A percentile compares a stretch with the other conserved stretches of the same genome.
These are phyloP conservation scores for Hydropsyche betteni DNA, from an alignment of 2,888 invertebrate species.

Conservation along the genomic window DNA sequence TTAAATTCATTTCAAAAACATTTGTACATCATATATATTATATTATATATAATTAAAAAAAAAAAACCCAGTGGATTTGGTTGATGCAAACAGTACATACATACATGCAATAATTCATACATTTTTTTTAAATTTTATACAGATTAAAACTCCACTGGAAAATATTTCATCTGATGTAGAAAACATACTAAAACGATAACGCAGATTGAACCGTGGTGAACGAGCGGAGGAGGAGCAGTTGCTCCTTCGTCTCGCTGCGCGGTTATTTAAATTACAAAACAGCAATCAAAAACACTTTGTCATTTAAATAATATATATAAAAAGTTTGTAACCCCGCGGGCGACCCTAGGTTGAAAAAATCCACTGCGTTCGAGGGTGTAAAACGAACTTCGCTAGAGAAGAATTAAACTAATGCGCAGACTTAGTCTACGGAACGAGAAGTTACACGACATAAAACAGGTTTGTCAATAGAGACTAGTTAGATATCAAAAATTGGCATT, in stretches of 20 bases:
- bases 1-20: slow-evolving; percentile 54
- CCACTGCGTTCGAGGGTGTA: slow-evolving; percentile 38
- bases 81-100: slow-evolving; percentile 27
- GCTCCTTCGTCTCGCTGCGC: slow-evolving; percentile 35
- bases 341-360: slow-evolving; percentile 46
- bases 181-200: slow-evolving; percentile 21
- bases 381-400: slow-evolving; percentile 4
- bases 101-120: slow-evolving; percentile 24
- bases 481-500: background rate
- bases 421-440: slow-evolving; percentile 59
- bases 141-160: slow-evolving; percentile 18
- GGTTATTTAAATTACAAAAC: slow-evolving; percentile 59
- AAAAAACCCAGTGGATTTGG: slow-evolving; percentile 27
- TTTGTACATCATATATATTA: slow-evolving; percentile 62
- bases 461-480: slow-evolving; percentile 46
- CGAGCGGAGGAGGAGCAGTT: slow-evolving; percentile 22
- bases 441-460: slow-evolving; percentile 57
- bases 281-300: slow-evolving; percentile 55
- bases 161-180: slow-evolving; percentile 16
- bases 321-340: slow-evolving; percentile 51
- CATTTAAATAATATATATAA: slow-evolving; percentile 62
- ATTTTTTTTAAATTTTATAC: background rate
- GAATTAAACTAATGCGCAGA: slow-evolving; percentile 4
- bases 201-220: slow-evolving; percentile 24
- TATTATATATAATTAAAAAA: slow-evolving; percentile 17